Base-by-base conservation (phyloP, 1,140 invertebrate genomes). In the Drosophila micromelanica region DNA sequence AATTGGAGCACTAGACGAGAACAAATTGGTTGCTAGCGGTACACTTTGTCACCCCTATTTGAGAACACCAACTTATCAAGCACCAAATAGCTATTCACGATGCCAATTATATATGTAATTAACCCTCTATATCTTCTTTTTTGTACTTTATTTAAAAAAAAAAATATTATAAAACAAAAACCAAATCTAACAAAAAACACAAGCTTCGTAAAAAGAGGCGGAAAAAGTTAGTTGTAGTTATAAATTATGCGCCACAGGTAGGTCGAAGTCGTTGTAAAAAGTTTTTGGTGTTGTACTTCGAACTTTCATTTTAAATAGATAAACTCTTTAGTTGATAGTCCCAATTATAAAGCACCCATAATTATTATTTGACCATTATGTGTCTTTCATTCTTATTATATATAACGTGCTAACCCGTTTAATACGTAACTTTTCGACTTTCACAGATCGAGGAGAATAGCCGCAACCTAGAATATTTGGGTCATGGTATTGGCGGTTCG, bases 401-500 rank as follows among this genome's bases (percentile, higher is more conserved):
- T 30, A n/a, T 43, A 9, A 6, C 40, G 2, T 11, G 8, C 6
- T 43, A 38, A 35, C 8, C 8, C 32, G 32, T 43, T 55, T 49
- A 11, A 45, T 56, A 3, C 17, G 8, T 13, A 51, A 55, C 51
- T 52, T 43, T 42, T 55, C 37, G 8, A 61, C 37, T 49, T 74
- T 61, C 62, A 62, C 93, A 99, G 98, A 99, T 99, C 93, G 98
- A 99, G 94, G 98, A 99, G 93, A 98, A 98, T 91, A 97, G 97
- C 78, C 94, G 96, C 86, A 96, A 96, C 73, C 93, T 98, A 81
- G 96, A 98, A 92, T 97, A 97, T 91, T 93, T 98, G 75, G 95
- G 95, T 48, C 96, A 96, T 67, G 95, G 95, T 76, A 95, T 96
- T 92, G 95, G 95, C 68, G 94, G 94, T 62, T 97, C 96, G 71